Evolutionary conservation across 64 coral and sea anemone genomes (phyloP).

Genomic region (Stichodactyla mertensii): DNA sequence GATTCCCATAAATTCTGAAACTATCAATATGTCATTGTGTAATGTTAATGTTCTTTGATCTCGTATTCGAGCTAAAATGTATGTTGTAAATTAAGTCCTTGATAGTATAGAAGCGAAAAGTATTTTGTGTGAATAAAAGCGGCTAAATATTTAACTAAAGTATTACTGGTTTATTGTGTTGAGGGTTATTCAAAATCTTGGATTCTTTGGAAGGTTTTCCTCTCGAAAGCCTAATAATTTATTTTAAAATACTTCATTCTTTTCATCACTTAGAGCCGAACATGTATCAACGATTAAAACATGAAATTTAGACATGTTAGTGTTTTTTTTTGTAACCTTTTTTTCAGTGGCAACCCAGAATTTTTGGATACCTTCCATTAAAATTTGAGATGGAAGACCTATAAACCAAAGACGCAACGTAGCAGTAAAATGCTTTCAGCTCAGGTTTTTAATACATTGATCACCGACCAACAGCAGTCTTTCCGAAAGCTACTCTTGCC

Average conservation of each 20-base stretch:
- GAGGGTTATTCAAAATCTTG: no score
- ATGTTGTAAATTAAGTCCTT: conserved; percentile 1
- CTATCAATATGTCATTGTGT: not conserved
- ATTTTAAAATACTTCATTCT: not conserved
- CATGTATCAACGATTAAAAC: not conserved
- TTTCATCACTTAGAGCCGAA: not conserved
- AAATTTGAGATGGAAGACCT: no score
- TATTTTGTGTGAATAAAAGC: conserved; percentile 40
- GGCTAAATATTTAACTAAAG: conserved; percentile 14
- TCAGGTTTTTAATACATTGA: no score
- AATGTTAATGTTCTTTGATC: not conserved
- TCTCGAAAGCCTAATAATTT: no score
- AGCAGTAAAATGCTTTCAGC: no score
- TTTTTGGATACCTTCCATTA: no score
- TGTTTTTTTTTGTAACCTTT: no score
- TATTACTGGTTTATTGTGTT: not conserved
- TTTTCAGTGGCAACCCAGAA: no score
- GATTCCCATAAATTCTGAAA: not conserved
- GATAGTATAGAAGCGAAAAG: not conserved
- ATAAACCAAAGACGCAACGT: no score
- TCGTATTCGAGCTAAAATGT: not conserved
- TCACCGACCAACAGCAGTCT: no score
- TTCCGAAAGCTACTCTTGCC: no score
- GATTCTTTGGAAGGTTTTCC: no score
- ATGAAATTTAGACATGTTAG: not conserved